phyloP scores from a whole-genome alignment of 2,888 invertebrate species.

The Watsonalla binaria region DNA sequence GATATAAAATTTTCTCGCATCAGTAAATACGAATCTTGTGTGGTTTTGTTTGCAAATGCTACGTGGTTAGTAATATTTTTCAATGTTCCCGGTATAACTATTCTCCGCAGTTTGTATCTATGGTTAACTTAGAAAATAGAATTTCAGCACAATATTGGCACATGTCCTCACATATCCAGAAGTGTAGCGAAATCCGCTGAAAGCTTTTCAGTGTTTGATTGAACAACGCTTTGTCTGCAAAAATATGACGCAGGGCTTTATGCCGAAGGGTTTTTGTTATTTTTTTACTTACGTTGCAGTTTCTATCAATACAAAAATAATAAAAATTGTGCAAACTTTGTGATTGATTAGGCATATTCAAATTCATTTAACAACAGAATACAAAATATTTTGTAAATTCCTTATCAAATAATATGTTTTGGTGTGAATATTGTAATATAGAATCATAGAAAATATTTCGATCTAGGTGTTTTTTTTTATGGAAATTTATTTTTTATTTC shows the following conservation, averaged over 20 bases:
- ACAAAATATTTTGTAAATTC: too few relatives aligned
- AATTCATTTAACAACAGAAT: too few relatives aligned
- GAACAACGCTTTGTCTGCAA: conserved; percentile 25
- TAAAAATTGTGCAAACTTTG: background rate
- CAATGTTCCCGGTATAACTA: conserved; percentile 8
- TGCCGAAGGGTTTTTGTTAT: conserved; percentile 1
- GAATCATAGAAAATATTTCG: too few relatives aligned
- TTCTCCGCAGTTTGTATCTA: conserved; percentile 3
- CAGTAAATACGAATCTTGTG: too few relatives aligned
- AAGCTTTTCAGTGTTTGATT: conserved; percentile 57
- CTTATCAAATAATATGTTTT: too few relatives aligned
- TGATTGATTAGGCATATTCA: too few relatives aligned
- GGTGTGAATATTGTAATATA: too few relatives aligned
- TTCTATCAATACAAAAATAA: background rate
- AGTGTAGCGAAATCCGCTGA: conserved; percentile 32
- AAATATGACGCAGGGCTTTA: conserved; percentile 18
- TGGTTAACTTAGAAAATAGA: conserved; percentile 18
- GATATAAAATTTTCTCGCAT: too few relatives aligned
- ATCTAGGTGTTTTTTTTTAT: too few relatives aligned
- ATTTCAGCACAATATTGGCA: conserved; percentile 21
- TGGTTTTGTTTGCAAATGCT: too few relatives aligned
- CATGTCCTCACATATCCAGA: background rate
- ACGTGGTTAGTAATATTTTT: conserved; percentile 6
- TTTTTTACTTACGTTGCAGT: background rate
- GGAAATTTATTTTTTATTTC: too few relatives aligned